Base-by-base conservation (phyloP, 2,888 invertebrate genomes). In the Cephus rjabovi region DNA sequence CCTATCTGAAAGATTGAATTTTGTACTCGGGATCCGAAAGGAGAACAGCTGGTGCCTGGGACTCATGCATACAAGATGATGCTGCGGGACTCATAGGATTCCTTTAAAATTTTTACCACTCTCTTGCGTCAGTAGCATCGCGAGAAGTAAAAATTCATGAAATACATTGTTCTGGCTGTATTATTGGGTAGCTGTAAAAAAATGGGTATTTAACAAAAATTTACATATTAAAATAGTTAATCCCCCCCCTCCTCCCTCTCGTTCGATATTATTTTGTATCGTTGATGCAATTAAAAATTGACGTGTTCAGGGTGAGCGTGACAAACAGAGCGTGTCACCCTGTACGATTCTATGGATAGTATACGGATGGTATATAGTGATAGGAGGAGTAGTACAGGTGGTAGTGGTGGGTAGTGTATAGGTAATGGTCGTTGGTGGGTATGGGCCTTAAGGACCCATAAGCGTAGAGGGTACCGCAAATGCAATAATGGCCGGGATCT, bases 311-410 rank as follows among this genome's bases (percentile, higher is more conserved):
- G 78, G 78, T 40, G 34, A 76, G 71, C n/a, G 71, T 31, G 70
- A 73, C 34, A 78, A 78, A 78, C 78, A 78, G 78, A 78, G 78
- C 78, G 76, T 78, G 69, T 78, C 78, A 71, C 76, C 71, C 56
- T 56, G 56, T 56, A 56, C 56, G 56, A 56, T 56, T 56, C 56
- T 56, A 9, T 56, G 56, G 56, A 56, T 56, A 56, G 23, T 23
- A 23, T 23, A 40, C 15, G 6, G 40, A 40, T 40, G 40, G 6
- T 40, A 56, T 56, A 56, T 6, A 56, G 56, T 23, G 9, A 56
- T 56, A 56, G 23, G 0, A 40, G 40, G 15, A 23, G 9, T 56
- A 23, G 9, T 56, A 23, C 40, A 40, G 40, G 40, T 40, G 23
- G 23, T 40, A 9, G 23, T 40, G 40, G 40, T 40, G 15, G 40